These are phyloP conservation scores for Lophura swinhoii DNA, from an alignment of 2,797 vertebrate species.

Conservation along the genomic window DNA sequence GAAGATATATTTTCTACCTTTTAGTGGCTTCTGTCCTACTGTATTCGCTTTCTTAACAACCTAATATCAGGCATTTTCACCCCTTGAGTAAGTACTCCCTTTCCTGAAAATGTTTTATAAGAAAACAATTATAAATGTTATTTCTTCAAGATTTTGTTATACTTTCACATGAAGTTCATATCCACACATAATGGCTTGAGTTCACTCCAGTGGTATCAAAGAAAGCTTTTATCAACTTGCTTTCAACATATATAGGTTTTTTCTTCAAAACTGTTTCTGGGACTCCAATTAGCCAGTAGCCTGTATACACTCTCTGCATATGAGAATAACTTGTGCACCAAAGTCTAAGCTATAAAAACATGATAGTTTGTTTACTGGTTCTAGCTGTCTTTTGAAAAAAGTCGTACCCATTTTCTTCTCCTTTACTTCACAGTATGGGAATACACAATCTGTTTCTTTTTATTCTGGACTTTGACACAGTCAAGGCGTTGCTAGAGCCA, in stretches of 20 bases:
- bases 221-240: constrained; percentile 22
- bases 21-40: constrained; percentile 61
- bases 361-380: background rate
- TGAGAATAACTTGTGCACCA: background rate
- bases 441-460: background rate
- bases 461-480: background rate
- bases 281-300: background rate
- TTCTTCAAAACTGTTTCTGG: background rate
- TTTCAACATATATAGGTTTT: constrained; percentile 11
- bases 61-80: constrained; percentile 47
- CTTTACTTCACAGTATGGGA: background rate
- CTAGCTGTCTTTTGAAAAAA: background rate
- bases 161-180: constrained; percentile 17
- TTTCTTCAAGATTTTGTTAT: constrained; percentile 54
- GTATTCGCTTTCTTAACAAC: constrained; percentile 51
- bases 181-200: background rate
- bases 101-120: constrained; percentile 71
- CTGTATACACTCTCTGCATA: background rate
- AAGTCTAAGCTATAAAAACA: background rate
- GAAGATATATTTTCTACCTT: constrained; percentile 29
- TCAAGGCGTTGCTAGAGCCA: background rate
- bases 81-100: constrained; percentile 32
- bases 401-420: background rate
- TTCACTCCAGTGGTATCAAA: constrained; percentile 25
- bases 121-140: constrained; percentile 65